Evolutionary conservation across 2,888 invertebrate species (phyloP).

Genomic region (Amiota communis): DNA sequence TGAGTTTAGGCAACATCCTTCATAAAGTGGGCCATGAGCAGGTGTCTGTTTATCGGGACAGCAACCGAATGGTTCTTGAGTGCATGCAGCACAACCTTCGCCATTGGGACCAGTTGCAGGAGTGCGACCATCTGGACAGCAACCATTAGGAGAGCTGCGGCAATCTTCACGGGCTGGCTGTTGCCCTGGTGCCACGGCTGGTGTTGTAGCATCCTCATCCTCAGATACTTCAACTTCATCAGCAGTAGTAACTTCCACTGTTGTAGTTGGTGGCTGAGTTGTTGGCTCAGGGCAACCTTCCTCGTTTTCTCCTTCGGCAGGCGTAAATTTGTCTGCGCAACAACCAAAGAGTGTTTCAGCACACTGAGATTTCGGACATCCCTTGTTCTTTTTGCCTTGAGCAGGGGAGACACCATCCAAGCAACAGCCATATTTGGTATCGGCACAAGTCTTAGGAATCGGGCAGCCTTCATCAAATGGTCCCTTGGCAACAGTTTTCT

Average conservation of each 20-base stretch:
- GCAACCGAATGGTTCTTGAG: constrained; percentile 84
- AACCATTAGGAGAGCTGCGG: constrained; percentile 78
- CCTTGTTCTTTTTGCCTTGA: constrained; percentile 79
- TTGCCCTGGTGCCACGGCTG: constrained; percentile 40
- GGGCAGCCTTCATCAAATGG: constrained; percentile 88
- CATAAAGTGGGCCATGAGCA: constrained; percentile 86
- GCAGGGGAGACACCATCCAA: constrained; percentile 87
- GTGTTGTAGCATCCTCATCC: constrained; percentile 36
- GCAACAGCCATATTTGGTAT: constrained; percentile 86
- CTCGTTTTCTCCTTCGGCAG: constrained; percentile 83
- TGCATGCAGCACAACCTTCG: constrained; percentile 85
- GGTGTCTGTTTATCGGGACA: constrained; percentile 88
- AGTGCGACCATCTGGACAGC: constrained; percentile 82
- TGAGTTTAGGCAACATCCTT: constrained; percentile 86
- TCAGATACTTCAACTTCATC: constrained; percentile 54
- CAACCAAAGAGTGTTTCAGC: constrained; percentile 89
- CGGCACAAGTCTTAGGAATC: constrained; percentile 82
- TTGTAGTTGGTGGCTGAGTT: constrained; percentile 73
- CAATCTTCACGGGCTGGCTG: constrained; percentile 72
- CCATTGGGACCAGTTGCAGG: constrained; percentile 80
- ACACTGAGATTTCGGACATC: constrained; percentile 85
- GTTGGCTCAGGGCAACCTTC: constrained; percentile 85
- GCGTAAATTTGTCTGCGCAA: constrained; percentile 84
- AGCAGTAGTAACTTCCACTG: constrained; percentile 49
- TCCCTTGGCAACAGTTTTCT: constrained; percentile 83